Conservation (phyloP, 1,140 invertebrate species). For the Ephestia elutella region DNA sequence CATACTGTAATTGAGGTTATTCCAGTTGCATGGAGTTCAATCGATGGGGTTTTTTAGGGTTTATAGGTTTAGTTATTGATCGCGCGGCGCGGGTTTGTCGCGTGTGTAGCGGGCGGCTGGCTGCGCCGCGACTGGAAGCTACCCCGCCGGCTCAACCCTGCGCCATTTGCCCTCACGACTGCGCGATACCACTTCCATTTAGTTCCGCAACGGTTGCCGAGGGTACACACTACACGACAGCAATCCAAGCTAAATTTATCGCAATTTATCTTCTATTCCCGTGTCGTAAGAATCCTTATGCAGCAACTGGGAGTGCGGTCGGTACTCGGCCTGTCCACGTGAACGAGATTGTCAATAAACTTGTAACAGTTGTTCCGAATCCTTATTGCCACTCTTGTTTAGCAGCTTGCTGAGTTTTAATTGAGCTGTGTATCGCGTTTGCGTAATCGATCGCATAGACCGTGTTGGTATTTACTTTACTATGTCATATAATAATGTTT, state of each 20-base stretch:
- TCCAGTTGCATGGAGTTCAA: constrained; percentile 7
- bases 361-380: neutral
- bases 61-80: constrained; percentile 45
- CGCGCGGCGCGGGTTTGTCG: constrained; percentile 32
- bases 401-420: neutral
- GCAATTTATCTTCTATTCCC: too few relatives aligned
- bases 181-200: constrained; percentile 50
- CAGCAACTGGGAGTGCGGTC: too few relatives aligned
- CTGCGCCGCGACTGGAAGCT: constrained; percentile 53
- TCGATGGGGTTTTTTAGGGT: constrained; percentile 22
- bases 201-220: constrained; percentile 32
- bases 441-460: too few relatives aligned
- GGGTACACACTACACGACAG: constrained; percentile 30
- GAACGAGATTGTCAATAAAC: constrained; percentile 42
- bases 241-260: neutral
- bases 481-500: too few relatives aligned
- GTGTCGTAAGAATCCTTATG: too few relatives aligned
- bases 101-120: constrained; percentile 50
- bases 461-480: too few relatives aligned
- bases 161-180: constrained; percentile 34
- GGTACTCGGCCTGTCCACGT: constrained; percentile 23
- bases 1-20: neutral
- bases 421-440: neutral
- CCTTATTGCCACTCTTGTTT: neutral
- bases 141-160: constrained; percentile 23